Evolutionary conservation across 2,113 vertebrate species (phyloP).

Genomic region (Thunnus maccoyii): DNA sequence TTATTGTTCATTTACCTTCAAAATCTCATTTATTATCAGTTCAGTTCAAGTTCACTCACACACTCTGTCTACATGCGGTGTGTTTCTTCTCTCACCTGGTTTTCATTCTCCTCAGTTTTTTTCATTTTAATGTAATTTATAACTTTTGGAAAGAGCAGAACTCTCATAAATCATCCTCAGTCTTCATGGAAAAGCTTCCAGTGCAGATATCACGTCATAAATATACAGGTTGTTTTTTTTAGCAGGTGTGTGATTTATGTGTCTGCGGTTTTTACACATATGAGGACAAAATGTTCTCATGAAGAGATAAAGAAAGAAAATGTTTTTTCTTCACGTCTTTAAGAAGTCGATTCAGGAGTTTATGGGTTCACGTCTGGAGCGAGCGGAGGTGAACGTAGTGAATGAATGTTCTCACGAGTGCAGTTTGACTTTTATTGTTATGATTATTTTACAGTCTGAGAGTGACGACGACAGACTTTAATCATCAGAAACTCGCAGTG

Average conservation of each 20-base stretch:
- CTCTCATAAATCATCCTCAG: slow-evolving; percentile 1
- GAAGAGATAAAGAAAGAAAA: neutral
- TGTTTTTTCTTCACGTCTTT: neutral
- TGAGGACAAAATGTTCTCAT: slow-evolving; percentile 8
- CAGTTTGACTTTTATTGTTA: too few relatives aligned
- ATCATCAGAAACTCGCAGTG: too few relatives aligned
- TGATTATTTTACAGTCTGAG: too few relatives aligned
- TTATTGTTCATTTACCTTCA: slow-evolving; percentile 1
- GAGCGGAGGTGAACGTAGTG: too few relatives aligned
- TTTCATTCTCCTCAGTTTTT: slow-evolving; percentile 16
- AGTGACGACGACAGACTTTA: too few relatives aligned
- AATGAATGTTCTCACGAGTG: neutral
- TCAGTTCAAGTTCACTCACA: slow-evolving; percentile 17
- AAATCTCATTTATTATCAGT: slow-evolving; percentile 29
- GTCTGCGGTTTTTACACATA: neutral
- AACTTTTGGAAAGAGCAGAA: neutral
- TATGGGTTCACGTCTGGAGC: slow-evolving; percentile 7
- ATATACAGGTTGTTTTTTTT: neutral
- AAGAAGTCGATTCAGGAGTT: neutral
- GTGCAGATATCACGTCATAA: neutral
- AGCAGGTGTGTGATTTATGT: neutral
- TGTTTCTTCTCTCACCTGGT: slow-evolving; percentile 17
- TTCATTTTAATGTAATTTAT: neutral
- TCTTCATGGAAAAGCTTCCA: neutral
- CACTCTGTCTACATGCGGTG: neutral